Evolutionary conservation across 2,888 invertebrate species (phyloP), one percentile per base, ranked within the genome.

Genomic region (Hemicrepidius hirtus): DNA sequence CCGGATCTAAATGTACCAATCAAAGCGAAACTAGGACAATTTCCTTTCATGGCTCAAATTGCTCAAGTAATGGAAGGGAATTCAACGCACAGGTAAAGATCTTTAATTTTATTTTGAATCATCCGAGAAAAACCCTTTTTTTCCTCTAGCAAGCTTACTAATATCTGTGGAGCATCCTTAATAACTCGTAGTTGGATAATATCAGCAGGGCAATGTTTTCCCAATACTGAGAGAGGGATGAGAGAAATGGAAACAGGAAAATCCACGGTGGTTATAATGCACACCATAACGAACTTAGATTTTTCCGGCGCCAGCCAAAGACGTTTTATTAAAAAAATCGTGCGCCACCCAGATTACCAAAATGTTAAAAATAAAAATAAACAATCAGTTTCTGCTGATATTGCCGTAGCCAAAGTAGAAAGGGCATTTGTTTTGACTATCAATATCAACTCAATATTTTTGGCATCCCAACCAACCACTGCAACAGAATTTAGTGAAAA

Each of bases 191-290:
- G 75, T 75, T 85, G 85, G 85, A 75, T 85, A 24, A 72, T 85
- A 72, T 85, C 85, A 64, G 85, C 85, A 7, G 85, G 85, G 6
- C 85, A 85, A 77, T 85, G 85, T 75, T 82, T 85, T 28, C 84
- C 41, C 1, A 5, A n/a, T 1, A 13, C n/a, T 13, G n/a, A 12
- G 13, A 40, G 3, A 10, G 41, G 13, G 1, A n/a, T 41, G 13
- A 5, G 2, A n/a, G 13, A 41, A 41, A 5, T 41, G 5, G 13
- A 12, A 41, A n/a, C n/a, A 0, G 13, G 13, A 2, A n/a, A 9
- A 2, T 41, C 41, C 5, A 6, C 10, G 40, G 3, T 40, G 10
- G 41, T 13, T 41, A 41, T 41, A 41, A 13, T 41, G 41, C n/a
- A 13, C 4, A 41, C 2, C 13, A 4, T 41, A 41, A 41, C 5